Conservation (phyloP, 1,140 invertebrate genomes). For the Drosophila pachea region DNA sequence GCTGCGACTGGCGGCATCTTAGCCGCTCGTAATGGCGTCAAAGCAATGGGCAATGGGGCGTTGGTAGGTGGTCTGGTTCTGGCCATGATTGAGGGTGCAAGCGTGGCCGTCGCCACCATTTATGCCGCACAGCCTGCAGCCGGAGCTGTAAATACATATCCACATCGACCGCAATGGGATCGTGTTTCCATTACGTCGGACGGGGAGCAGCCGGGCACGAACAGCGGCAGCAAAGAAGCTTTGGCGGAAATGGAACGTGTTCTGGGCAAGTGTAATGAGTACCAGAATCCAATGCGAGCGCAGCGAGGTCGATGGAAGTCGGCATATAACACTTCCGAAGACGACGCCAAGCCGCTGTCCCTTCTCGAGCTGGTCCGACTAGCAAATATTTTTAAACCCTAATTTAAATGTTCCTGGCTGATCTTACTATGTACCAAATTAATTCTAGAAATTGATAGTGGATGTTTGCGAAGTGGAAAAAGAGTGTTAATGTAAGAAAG, state of each 20-base stretch:
- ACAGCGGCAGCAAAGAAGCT: conserved; percentile 6
- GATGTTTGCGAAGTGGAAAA: not conserved
- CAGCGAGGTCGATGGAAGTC: not conserved
- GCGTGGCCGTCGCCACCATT: conserved; percentile 60
- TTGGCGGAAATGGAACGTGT: conserved; percentile 43
- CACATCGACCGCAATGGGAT: conserved; percentile 50
- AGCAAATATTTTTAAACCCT: conserved; percentile 44
- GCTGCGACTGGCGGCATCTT: conserved; percentile 61
- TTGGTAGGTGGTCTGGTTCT: conserved; percentile 60
- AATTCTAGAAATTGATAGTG: conserved; percentile 17
- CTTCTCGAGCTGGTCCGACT: conserved; percentile 51
- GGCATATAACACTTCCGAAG: not conserved
- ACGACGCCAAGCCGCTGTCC: conserved; percentile 15
- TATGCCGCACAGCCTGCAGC: conserved; percentile 40
- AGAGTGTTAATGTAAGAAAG: not conserved
- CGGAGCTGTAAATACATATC: not conserved
- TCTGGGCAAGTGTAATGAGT: conserved; percentile 41
- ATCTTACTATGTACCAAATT: conserved; percentile 49
- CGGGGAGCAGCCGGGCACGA: not conserved
- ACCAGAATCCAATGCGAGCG: not conserved
- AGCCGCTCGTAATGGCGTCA: conserved; percentile 56
- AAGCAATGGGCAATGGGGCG: conserved; percentile 66
- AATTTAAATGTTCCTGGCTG: not conserved
- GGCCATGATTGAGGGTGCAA: conserved; percentile 59
- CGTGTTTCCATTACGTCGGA: not conserved